phyloP scores from a whole-genome alignment of 1,140 invertebrate genomes.

The Brachystomella parvula region DNA sequence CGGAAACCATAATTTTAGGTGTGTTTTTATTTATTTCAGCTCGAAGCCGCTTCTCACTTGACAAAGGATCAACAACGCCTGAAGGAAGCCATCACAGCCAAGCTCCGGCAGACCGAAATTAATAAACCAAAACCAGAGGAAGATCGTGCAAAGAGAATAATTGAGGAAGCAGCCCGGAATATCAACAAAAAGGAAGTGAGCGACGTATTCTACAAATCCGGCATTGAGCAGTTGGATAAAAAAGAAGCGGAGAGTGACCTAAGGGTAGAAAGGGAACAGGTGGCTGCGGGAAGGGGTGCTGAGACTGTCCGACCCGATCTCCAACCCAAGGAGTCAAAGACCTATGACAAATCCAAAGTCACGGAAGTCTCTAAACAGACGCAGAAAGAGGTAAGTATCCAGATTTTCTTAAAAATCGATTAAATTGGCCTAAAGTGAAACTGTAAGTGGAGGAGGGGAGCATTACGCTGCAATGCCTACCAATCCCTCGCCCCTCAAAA shows the following conservation, averaged over 20 bases:
- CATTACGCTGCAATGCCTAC: too few species aligned
- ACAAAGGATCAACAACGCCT: conserved; percentile 64
- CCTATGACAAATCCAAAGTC: conserved; percentile 80
- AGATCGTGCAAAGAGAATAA: conserved; percentile 28
- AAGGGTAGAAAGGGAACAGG: conserved; percentile 26
- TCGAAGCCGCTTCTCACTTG: conserved; percentile 69
- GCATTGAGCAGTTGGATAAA: conserved; percentile 19
- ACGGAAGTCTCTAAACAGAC: conserved; percentile 79
- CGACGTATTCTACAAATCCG: conserved; percentile 27
- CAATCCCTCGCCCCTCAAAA: too few species aligned
- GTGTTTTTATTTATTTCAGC: conserved; percentile 38
- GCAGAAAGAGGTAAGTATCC: conserved; percentile 65
- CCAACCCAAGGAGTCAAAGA: conserved; percentile 60
- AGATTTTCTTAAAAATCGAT: not conserved
- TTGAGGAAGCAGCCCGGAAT: conserved; percentile 23
- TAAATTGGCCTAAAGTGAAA: not conserved
- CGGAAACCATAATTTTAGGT: not conserved
- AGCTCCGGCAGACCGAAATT: conserved; percentile 60
- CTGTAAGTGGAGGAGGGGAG: not conserved
- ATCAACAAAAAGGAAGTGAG: conserved; percentile 30
- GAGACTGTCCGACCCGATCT: conserved; percentile 8
- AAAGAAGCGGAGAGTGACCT: conserved; percentile 24
- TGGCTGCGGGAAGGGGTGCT: conserved; percentile 17
- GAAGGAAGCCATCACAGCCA: not conserved
- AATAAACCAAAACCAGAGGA: conserved; percentile 71